Evolutionary conservation across 2,888 invertebrate genomes (phyloP).

Genomic region (Cryptocheilus praepositus): DNA sequence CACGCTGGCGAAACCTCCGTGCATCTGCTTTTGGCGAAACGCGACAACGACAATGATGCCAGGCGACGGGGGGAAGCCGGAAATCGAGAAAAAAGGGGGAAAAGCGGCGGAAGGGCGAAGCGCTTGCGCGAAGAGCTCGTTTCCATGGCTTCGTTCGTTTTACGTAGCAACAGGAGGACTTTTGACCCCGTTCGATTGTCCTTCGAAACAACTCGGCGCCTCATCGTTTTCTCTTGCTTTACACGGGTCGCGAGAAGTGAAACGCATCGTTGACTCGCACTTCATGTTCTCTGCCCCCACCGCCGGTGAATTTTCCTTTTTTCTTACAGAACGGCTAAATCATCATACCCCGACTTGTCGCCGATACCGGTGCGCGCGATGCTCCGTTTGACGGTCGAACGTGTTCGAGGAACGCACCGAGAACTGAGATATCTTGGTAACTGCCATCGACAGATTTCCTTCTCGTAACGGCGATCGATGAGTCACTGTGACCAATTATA

Average conservation of each 20-base stretch:
- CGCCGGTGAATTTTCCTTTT: constrained; percentile 8
- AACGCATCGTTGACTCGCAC: constrained; percentile 40
- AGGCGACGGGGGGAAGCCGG: constrained; percentile 20
- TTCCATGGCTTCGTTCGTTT: constrained; percentile 61
- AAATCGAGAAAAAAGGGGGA: constrained; percentile 38
- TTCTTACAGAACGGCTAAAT: too few species aligned
- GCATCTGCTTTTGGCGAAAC: too few species aligned
- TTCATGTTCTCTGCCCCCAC: constrained; percentile 1
- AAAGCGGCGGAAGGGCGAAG: constrained; percentile 37
- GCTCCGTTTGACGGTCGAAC: too few species aligned
- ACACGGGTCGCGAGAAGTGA: constrained; percentile 35
- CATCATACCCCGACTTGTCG: too few species aligned
- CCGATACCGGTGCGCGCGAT: too few species aligned
- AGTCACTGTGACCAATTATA: too few species aligned
- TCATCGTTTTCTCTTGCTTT: constrained; percentile 43
- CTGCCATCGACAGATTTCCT: too few species aligned
- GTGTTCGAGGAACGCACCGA: too few species aligned
- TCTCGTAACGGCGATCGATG: too few species aligned
- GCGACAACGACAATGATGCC: too few species aligned
- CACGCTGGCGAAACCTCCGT: too few species aligned
- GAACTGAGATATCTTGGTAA: too few species aligned
- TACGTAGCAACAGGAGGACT: constrained; percentile 64
- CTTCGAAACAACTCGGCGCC: constrained; percentile 55
- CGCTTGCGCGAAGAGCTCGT: constrained; percentile 55
- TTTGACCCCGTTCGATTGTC: constrained; percentile 68